A percentile compares a stretch with the other conserved stretches of the same genome.
phyloP scores from a whole-genome alignment of 2,113 vertebrate species.

The Coreoperca whiteheadi region DNA sequence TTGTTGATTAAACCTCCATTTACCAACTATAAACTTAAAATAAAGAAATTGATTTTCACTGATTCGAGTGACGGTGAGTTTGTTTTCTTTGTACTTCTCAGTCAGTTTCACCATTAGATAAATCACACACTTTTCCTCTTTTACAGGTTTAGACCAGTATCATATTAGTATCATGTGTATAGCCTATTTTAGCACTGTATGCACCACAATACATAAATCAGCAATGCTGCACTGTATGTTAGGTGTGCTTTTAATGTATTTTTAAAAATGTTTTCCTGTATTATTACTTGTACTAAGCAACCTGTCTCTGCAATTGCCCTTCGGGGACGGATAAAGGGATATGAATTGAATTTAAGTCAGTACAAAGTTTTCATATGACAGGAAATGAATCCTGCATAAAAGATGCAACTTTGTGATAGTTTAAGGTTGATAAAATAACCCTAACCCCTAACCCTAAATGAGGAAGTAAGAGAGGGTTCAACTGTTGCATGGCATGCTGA shows the following conservation, averaged over 20 bases:
- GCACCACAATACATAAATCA: too few species aligned
- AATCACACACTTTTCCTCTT: background rate
- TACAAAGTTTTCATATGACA: background rate
- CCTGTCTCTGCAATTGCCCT: too few species aligned
- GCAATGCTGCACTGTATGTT: too few species aligned
- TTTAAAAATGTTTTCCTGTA: too few species aligned
- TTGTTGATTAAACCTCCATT: background rate
- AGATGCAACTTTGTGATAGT: too few species aligned
- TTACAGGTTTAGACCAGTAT: background rate
- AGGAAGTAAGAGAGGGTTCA: conserved; percentile 16
- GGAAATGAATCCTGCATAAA: background rate
- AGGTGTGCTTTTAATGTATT: too few species aligned
- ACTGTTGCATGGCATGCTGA: accelerated
- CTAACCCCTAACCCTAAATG: background rate
- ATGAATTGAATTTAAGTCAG: background rate
- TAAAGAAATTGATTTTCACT: too few species aligned
- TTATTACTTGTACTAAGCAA: too few species aligned
- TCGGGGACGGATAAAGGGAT: too few species aligned
- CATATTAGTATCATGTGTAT: too few species aligned
- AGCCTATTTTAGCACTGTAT: too few species aligned
- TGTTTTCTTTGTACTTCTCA: too few species aligned
- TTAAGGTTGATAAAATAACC: background rate
- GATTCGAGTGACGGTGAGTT: background rate
- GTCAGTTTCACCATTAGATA: background rate
- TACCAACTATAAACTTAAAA: background rate